Percentiles rank a stretch among this genome's conserved stretches.
Evolutionary conservation across 2,797 vertebrate species (phyloP).

Genomic region (Pelodytes ibericus): DNA sequence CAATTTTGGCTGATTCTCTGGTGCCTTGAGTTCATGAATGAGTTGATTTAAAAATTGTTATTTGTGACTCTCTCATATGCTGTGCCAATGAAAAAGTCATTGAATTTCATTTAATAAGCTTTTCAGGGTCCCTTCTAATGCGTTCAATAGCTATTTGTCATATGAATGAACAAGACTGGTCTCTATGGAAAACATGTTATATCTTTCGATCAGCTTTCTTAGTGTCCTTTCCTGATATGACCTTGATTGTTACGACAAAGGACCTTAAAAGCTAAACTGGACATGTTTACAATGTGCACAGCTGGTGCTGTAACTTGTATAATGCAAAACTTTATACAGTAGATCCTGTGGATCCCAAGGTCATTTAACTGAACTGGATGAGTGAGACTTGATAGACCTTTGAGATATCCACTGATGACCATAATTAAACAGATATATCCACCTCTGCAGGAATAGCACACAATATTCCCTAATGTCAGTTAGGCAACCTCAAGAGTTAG

Average conservation of each 20-base stretch:
- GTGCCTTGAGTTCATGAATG: background rate
- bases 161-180: constrained; percentile 6
- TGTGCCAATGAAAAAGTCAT: constrained; percentile 28
- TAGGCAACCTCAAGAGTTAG: no score
- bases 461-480: no score
- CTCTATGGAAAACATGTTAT: constrained; percentile 26
- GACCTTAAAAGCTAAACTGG: no score
- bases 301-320: no score
- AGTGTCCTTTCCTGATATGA: background rate
- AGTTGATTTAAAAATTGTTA: constrained; percentile 33
- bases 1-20: background rate
- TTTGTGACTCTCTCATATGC: constrained; percentile 22
- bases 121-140: constrained; percentile 4
- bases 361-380: no score
- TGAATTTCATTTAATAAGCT: constrained; percentile 20
- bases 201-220: background rate
- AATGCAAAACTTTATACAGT: no score
- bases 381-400: no score
- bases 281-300: no score
- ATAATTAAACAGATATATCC: no score
- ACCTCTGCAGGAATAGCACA: no score
- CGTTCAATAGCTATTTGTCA: background rate
- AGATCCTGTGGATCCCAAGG: no score
- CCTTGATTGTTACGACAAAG: constrained; percentile 23
- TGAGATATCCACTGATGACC: no score